Evolutionary conservation across 2,888 invertebrate genomes (phyloP).

Genomic region (Cyaniris semiargus): DNA sequence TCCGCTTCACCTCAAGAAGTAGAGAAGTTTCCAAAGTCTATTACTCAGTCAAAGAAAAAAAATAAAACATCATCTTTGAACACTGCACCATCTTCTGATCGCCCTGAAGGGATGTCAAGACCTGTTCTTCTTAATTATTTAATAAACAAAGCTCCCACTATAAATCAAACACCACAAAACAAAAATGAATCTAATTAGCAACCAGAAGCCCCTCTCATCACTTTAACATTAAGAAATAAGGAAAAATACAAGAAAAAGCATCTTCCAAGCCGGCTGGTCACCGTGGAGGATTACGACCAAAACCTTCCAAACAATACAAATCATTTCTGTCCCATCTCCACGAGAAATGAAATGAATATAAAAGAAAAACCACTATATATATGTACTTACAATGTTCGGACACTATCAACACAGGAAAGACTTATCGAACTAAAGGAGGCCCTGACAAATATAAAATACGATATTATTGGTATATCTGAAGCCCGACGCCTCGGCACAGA

Average conservation of each 20-base stretch:
- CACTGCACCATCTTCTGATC: background rate
- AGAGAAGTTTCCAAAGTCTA: background rate
- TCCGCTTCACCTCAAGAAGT: background rate
- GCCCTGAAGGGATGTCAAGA: background rate
- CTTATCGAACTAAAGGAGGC: slow-evolving; percentile 25
- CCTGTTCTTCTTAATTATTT: background rate
- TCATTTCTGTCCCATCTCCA: background rate
- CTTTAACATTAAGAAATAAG: background rate
- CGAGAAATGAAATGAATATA: background rate
- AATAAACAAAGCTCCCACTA: background rate
- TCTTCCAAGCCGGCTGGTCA: slow-evolving; percentile 7
- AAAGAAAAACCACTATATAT: slow-evolving; percentile 27
- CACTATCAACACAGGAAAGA: slow-evolving; percentile 21
- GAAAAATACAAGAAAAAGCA: slow-evolving; percentile 11
- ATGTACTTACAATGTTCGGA: slow-evolving; percentile 27
- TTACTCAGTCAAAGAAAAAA: too few species aligned
- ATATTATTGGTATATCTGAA: slow-evolving; percentile 32
- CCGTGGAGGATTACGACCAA: background rate
- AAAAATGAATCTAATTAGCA: background rate
- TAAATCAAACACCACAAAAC: background rate
- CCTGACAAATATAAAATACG: slow-evolving; percentile 26
- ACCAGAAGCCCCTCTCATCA: background rate
- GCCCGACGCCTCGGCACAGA: background rate
- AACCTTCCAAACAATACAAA: slow-evolving; percentile 5
- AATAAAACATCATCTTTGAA: background rate